Evolutionary conservation across 2,113 vertebrate species (phyloP), one percentile per base, ranked within the genome.

Genomic region (Emydura subglobosa): DNA sequence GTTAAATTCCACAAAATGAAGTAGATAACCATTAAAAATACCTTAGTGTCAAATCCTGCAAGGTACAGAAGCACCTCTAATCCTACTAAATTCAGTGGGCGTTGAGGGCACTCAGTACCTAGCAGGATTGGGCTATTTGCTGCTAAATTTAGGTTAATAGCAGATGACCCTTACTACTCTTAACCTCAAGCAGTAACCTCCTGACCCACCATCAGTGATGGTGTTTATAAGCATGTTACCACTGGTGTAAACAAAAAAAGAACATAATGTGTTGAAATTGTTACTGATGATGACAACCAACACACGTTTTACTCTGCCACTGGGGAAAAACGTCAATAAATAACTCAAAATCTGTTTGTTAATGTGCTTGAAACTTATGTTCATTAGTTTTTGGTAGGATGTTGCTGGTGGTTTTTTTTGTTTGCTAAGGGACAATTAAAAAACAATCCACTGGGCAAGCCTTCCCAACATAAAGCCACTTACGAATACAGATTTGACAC

Each of bases 201-300:
- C 54, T 97, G 98, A 98, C 98, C 97, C 92, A 83, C 94, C 96
- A 97, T 93, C 92, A 97, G 97, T 96, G 97, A 97, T 88, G 96
- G 93, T 98, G 97, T 97, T 98, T 98, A 98, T 97, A 97, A 97
- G 97, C 98, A 94, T 94, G 96, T 95, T 98, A 98, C 98, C 97
- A 97, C 96, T 76, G 97, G 97, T 98, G 97, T 98, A 98, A 98
- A 98, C 98, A 98, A 98, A 98, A 97, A 98, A 98, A 95, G 98
- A 98, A 95, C 95, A 97, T 95, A 98, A 96, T 21, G 98, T 98
- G 97, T 95, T 98, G 98, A 98, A 98, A 98, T 97, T 97, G 98
- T 98, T 98, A 98, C 97, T 97, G 97, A 98, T 97, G 98, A 98
- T 98, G 97, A 98, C 96, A 98, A 98, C 96, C 93, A 97, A 97